A percentile compares a stretch with the other conserved stretches of the same genome.
phyloP scores from a whole-genome alignment of 2,113 vertebrate species.

The Neodon shergylaensis region DNA sequence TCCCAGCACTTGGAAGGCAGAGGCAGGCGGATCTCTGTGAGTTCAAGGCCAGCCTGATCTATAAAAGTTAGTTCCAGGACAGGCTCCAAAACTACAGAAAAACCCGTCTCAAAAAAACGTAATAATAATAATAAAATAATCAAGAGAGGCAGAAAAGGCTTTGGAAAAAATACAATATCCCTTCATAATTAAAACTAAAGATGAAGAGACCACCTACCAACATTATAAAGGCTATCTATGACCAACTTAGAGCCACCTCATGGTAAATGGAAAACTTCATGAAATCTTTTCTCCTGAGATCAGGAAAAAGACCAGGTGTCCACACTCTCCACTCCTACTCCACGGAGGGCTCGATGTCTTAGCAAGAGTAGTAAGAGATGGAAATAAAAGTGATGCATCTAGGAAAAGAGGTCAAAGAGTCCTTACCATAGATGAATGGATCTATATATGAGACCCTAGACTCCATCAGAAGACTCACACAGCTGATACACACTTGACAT shows the following conservation, averaged over 20 bases:
- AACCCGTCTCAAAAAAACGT: too few species aligned
- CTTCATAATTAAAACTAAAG: not conserved
- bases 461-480: not conserved
- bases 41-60: too few species aligned
- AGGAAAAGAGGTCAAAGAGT: not conserved
- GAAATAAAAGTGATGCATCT: not conserved
- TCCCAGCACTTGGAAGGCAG: too few species aligned
- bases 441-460: not conserved
- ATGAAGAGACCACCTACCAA: not conserved
- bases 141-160: not conserved
- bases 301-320: not conserved
- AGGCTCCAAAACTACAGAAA: too few species aligned
- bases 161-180: not conserved
- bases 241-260: not conserved
- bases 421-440: not conserved
- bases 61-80: too few species aligned
- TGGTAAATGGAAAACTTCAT: not conserved
- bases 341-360: not conserved
- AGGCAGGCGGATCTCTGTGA: too few species aligned
- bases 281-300: not conserved
- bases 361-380: not conserved
- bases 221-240: not conserved
- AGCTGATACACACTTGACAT: not conserved
- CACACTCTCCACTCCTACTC: not conserved
- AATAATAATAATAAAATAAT: too few species aligned